These are phyloP conservation scores for Nyctalus aviator DNA, from an alignment of 2,797 vertebrate genomes.

Conservation along the genomic window DNA sequence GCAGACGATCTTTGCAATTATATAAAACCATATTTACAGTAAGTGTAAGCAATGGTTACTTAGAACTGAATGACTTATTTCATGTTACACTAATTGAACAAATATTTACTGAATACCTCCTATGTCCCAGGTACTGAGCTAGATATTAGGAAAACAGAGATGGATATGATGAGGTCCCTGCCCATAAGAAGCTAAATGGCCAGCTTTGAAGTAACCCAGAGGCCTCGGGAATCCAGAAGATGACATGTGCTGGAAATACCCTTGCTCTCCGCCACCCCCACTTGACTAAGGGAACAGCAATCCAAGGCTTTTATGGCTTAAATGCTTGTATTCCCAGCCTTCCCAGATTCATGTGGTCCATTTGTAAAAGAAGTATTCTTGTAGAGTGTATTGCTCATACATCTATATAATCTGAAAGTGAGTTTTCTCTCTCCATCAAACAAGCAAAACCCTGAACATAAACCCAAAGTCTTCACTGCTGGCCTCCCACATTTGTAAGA, in stretches of 20 bases:
- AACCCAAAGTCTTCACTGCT: background rate
- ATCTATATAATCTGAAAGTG: background rate
- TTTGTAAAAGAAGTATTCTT: background rate
- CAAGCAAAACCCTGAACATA: background rate
- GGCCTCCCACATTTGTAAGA: background rate
- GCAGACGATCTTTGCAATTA: conserved; percentile 71
- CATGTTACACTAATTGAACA: conserved; percentile 78
- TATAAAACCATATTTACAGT: conserved; percentile 76
- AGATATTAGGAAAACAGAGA: conserved; percentile 68
- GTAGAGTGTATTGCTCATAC: background rate
- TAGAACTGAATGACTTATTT: conserved; percentile 75
- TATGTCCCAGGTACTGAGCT: conserved; percentile 58
- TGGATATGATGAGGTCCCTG: conserved; percentile 29
- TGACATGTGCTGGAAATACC: conserved; percentile 23
- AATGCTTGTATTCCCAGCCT: background rate
- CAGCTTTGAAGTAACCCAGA: conserved; percentile 72
- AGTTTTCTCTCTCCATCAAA: conserved; percentile 7
- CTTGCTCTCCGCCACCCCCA: background rate
- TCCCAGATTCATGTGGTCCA: background rate
- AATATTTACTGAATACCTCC: conserved; percentile 74
- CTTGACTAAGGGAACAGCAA: background rate
- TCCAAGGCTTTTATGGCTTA: background rate
- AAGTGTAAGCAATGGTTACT: conserved; percentile 75
- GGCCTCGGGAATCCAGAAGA: conserved; percentile 49
- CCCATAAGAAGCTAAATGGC: conserved; percentile 47